Percentiles rank a stretch among this genome's conserved stretches.
These are phyloP conservation scores for Phrynocephalus versicolor DNA, from an alignment of 2,113 vertebrate genomes.

Conservation along the genomic window DNA sequence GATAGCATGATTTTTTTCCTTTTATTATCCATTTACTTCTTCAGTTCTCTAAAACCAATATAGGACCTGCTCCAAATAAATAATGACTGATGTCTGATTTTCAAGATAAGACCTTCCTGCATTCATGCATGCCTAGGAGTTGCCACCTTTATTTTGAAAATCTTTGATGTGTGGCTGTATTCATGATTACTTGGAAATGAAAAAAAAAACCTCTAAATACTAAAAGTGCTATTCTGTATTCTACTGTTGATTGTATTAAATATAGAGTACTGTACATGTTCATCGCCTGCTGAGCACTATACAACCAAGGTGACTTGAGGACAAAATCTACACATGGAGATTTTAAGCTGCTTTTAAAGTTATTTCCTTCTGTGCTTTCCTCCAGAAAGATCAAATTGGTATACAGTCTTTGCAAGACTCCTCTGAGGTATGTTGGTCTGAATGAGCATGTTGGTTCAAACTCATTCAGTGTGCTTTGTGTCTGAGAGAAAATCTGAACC, in stretches of 20 bases:
- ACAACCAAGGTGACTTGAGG: neutral
- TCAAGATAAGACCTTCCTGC: neutral
- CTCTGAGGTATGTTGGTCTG: neutral
- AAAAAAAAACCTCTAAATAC: neutral
- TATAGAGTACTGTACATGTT: neutral
- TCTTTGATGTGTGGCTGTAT: neutral
- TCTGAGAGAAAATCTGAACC: neutral
- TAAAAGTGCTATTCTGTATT: neutral
- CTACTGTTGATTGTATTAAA: neutral
- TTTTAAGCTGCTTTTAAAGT: neutral
- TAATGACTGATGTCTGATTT: neutral
- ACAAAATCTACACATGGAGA: neutral
- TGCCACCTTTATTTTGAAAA: neutral
- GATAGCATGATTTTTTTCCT: too few relatives aligned
- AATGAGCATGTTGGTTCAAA: neutral
- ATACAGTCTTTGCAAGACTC: neutral
- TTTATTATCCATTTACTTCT: neutral
- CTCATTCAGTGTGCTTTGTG: too few relatives aligned
- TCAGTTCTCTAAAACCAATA: neutral
- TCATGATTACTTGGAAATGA: neutral
- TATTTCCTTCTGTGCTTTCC: neutral
- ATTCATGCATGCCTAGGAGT: neutral
- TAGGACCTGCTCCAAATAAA: neutral
- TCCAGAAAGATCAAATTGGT: neutral
- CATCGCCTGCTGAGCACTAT: neutral